Evolutionary conservation across 2,113 vertebrate species (phyloP), one percentile per base, ranked within the genome.

Genomic region (Apistogramma diplotaenia): DNA sequence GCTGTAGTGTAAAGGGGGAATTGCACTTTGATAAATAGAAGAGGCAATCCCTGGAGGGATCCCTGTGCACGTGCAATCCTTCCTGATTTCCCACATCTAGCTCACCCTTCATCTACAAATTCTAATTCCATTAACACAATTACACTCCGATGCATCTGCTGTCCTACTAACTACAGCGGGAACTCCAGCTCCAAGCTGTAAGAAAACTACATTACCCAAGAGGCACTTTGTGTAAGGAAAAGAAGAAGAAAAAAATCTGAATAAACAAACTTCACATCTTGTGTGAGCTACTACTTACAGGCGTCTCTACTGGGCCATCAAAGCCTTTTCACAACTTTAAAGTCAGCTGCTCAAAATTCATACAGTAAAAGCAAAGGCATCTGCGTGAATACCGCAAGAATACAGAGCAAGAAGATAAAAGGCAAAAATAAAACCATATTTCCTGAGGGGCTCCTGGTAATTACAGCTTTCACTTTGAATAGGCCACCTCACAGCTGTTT

Each of bases 111-210:
- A 90, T 82, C 74, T 60, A 55, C 62, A 62, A 31, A 74, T 87
- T 83, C 82, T 81, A 78, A 79, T 60, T 58, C 79, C 83, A 87
- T 89, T 83, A 92, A 85, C 83, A 78, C 91, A 89, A 88, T 87
- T 82, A 89, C 76, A 27, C 37, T n/a, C 65, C 81, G 70, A 31
- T 53, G 18, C 73, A 77, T 57, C 77, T 21, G 58, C 71, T 76
- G 74, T n/a, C 62, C 84, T 61, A 35, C 62, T 78, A 87, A 65
- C 70, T 46, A 67, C 74, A 78, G 72, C 6, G 19, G 75, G 58
- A 53, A 59, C 54, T 77, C 58, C 27, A 12, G 56, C 65, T n/a
- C 51, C 54, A 46, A 77, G 75, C 62, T 81, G 72, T 51, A 77
- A 84, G 84, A 84, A 85, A 79, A 88, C 80, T 57, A 67, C 73